Percentiles rank a stretch among this genome's conserved stretches.
Evolutionary conservation across 1,140 invertebrate genomes (phyloP).

Genomic region (Drosophila pseudoobscura): DNA sequence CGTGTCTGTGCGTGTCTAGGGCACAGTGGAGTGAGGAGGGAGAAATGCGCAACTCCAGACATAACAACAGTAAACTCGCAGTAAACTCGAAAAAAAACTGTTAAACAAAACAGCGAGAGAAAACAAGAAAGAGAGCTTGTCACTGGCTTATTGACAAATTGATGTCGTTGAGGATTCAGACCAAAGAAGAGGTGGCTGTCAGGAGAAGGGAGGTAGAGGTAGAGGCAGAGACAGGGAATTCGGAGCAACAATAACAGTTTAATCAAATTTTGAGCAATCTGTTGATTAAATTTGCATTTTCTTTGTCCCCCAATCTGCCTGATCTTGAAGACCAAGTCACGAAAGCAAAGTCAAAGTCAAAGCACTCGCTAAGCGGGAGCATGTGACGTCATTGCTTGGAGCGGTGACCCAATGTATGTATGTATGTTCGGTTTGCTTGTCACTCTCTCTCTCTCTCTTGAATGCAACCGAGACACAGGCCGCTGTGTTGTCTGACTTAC

Average conservation of each 20-base stretch:
- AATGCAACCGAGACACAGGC: too few species aligned
- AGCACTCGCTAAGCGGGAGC: background rate
- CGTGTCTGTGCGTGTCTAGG: background rate
- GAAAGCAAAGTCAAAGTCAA: background rate
- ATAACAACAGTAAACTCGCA: slow-evolving; percentile 37
- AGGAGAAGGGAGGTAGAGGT: background rate
- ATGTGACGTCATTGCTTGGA: slow-evolving; percentile 56
- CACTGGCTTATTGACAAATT: slow-evolving; percentile 29
- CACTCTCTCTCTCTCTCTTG: too few species aligned
- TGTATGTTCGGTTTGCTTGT: too few species aligned
- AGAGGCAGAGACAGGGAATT: background rate
- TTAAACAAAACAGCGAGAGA: slow-evolving; percentile 6
- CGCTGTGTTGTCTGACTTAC: too few species aligned
- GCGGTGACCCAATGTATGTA: slow-evolving; percentile 35
- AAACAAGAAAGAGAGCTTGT: background rate
- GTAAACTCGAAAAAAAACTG: slow-evolving; percentile 34
- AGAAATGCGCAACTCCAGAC: slow-evolving; percentile 33
- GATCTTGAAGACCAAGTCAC: slow-evolving; percentile 8
- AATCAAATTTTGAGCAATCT: background rate
- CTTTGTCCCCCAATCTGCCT: too few species aligned
- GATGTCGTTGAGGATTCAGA: slow-evolving; percentile 6
- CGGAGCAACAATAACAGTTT: background rate
- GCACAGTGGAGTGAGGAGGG: background rate
- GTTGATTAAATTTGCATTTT: too few species aligned
- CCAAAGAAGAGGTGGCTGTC: background rate